A percentile compares a stretch with the other conserved stretches of the same genome.
These are phyloP conservation scores for Tetraneura akinire DNA, from an alignment of 1,140 invertebrate species.

Conservation along the genomic window DNA sequence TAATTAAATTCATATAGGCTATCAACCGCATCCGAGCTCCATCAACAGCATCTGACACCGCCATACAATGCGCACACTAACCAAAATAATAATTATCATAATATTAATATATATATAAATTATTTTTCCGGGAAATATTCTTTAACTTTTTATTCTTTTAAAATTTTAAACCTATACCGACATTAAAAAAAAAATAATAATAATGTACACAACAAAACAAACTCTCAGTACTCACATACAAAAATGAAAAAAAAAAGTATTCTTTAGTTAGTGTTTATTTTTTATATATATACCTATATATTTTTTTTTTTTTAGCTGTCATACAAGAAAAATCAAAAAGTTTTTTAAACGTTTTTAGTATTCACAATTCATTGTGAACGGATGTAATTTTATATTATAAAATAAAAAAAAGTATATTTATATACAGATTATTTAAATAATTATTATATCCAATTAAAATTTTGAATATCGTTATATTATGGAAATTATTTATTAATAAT, in stretches of 20 bases:
- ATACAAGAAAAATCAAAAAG: constrained; percentile 2
- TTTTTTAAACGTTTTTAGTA: constrained; percentile 5
- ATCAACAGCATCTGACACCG: constrained; percentile 40
- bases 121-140: background rate
- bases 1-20: constrained; percentile 43
- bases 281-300: background rate
- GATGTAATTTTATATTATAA: background rate
- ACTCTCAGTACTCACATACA: background rate
- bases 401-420: no score
- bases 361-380: background rate
- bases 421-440: background rate
- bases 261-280: no score
- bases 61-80: background rate
- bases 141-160: background rate
- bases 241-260: no score
- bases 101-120: no score
- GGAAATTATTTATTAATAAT: no score
- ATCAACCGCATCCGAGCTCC: constrained; percentile 31
- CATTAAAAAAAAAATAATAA: background rate
- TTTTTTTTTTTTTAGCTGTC: background rate
- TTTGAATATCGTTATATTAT: background rate
- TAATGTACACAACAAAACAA: background rate
- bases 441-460: background rate
- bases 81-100: constrained; percentile 15
- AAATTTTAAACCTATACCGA: background rate